Conservation (phyloP, 1,140 invertebrate genomes). For the Brachionus calyciflorus region DNA sequence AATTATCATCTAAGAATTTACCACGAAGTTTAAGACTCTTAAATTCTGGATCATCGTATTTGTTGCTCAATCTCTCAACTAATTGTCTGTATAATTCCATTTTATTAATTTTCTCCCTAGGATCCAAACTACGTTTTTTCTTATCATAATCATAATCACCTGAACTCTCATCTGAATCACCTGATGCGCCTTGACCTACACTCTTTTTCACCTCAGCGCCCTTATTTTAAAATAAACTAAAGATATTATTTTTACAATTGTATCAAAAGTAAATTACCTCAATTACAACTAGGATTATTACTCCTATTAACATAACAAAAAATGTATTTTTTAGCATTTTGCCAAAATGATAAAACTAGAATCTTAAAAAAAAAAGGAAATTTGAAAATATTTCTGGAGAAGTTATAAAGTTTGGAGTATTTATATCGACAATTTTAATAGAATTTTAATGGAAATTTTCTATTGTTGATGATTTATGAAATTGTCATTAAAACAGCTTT, state of each 20-base stretch:
- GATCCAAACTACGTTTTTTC: slow-evolving; percentile 20
- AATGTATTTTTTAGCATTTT: slow-evolving; percentile 17
- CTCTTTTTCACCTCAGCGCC: slow-evolving; percentile 29
- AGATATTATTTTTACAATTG: background rate
- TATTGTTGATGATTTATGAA: no score
- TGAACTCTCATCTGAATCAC: background rate
- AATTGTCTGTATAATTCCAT: background rate
- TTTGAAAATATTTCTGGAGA: no score
- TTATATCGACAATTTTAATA: no score
- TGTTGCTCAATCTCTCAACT: slow-evolving; percentile 3
- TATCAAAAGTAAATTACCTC: background rate
- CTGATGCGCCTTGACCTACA: background rate
- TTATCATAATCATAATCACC: background rate
- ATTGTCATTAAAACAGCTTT: no score
- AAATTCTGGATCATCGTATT: no score
- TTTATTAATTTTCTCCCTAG: no score
- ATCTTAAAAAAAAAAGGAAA: background rate
- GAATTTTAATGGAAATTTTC: no score
- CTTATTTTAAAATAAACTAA: background rate
- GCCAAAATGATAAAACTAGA: background rate
- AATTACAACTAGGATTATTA: background rate
- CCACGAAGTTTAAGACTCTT: no score
- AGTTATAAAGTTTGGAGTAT: no score
- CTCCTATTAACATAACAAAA: background rate
- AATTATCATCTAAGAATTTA: background rate